Conservation (phyloP, 2,888 invertebrate genomes). For the Caradrina kadenii region DNA sequence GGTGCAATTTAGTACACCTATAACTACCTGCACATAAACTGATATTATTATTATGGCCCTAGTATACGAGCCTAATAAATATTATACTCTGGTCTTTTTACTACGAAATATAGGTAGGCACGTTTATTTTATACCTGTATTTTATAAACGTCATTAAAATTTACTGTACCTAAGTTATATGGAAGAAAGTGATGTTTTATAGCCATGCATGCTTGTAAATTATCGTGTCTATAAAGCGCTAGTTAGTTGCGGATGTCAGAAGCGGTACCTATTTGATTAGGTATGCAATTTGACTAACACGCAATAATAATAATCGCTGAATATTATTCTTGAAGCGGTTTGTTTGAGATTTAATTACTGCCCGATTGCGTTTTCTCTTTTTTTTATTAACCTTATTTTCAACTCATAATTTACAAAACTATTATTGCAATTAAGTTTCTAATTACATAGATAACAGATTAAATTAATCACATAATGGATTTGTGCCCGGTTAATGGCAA, state of each 20-base stretch:
- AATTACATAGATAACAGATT: not conserved
- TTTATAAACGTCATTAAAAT: conserved; percentile 59
- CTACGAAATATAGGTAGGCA: conserved; percentile 15
- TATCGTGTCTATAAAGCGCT: conserved; percentile 49
- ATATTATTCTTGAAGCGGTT: conserved; percentile 12
- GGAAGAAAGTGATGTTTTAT: conserved; percentile 58
- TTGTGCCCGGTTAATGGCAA: too few species aligned
- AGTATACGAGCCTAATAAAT: conserved; percentile 44
- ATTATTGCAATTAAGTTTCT: not conserved
- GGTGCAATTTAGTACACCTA: conserved; percentile 5
- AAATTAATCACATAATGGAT: not conserved
- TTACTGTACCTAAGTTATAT: conserved; percentile 38
- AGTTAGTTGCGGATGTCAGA: conserved; percentile 57
- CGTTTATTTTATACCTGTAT: conserved; percentile 53
- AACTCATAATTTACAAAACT: not conserved
- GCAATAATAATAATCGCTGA: conserved; percentile 26
- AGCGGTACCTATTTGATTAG: conserved; percentile 44
- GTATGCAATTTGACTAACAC: conserved; percentile 41
- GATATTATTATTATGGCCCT: conserved; percentile 18
- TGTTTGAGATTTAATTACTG: conserved; percentile 25
- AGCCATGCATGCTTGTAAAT: conserved; percentile 50
- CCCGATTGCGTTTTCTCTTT: not conserved
- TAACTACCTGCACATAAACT: conserved; percentile 22
- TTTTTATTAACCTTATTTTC: not conserved
- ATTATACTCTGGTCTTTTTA: conserved; percentile 37